These are phyloP conservation scores for Brachyptera putata DNA, from an alignment of 2,888 invertebrate species.

Conservation along the genomic window DNA sequence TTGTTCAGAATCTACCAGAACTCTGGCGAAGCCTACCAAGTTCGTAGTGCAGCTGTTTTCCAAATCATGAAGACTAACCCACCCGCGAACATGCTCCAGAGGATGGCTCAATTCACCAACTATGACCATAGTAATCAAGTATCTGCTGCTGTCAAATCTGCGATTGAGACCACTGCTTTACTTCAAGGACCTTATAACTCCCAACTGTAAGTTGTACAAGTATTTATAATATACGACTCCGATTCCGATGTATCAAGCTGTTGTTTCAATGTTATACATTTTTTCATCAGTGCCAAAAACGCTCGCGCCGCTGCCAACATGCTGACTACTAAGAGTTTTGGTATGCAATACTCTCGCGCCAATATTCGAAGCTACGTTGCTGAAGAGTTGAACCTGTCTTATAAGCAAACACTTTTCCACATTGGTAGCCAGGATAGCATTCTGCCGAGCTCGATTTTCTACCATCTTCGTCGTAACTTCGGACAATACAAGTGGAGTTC, in stretches of 20 bases:
- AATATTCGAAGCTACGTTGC: slow-evolving; percentile 34
- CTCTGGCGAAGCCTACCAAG: slow-evolving; percentile 58
- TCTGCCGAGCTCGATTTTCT: slow-evolving; percentile 31
- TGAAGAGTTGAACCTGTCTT: slow-evolving; percentile 38
- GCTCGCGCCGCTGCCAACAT: slow-evolving; percentile 50
- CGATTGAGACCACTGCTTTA: slow-evolving; percentile 54
- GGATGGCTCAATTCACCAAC: slow-evolving; percentile 65
- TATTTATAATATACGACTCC: too few species aligned
- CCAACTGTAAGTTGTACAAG: slow-evolving; percentile 55
- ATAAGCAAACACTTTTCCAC: slow-evolving; percentile 23
- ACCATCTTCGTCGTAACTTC: slow-evolving; percentile 36
- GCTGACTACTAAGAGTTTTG: slow-evolving; percentile 42
- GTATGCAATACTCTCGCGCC: slow-evolving; percentile 35
- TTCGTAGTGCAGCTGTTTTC: slow-evolving; percentile 61
- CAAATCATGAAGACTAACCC: slow-evolving; percentile 58
- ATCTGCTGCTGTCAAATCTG: slow-evolving; percentile 59
- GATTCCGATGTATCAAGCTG: too few species aligned
- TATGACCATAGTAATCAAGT: slow-evolving; percentile 60
- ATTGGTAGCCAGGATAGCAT: slow-evolving; percentile 32
- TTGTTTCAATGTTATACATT: too few species aligned
- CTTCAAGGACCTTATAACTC: slow-evolving; percentile 46
- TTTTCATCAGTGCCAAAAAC: slow-evolving; percentile 47
- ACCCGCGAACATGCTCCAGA: slow-evolving; percentile 58
- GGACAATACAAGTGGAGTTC: slow-evolving; percentile 42
- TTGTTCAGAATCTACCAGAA: slow-evolving; percentile 64